phyloP scores from a whole-genome alignment of 2,113 vertebrate genomes.

The Protobothrops flavoviridis region DNA sequence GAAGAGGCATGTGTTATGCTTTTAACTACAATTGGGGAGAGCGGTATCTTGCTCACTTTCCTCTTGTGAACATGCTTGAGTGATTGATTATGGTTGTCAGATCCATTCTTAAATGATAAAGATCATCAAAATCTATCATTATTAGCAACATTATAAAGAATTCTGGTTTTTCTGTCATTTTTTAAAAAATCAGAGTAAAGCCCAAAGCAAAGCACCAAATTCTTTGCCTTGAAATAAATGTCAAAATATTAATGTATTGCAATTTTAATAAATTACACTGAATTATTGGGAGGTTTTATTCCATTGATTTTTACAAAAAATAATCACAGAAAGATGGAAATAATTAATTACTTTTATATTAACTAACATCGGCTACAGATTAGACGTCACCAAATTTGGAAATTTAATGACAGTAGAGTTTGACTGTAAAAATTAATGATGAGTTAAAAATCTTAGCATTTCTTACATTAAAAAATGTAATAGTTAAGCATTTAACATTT shows the following conservation, averaged over 20 bases:
- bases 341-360: background rate
- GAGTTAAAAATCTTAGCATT: rapidly evolving
- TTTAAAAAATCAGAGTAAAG: background rate
- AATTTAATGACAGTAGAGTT: constrained; percentile 20
- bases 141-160: background rate
- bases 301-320: constrained; percentile 43
- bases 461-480: constrained; percentile 22
- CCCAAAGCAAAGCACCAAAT: constrained; percentile 28
- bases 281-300: constrained; percentile 12
- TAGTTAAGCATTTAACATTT: constrained; percentile 48
- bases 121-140: background rate
- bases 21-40: background rate
- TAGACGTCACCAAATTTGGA: background rate
- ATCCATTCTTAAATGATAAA: background rate
- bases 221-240: constrained; percentile 54
- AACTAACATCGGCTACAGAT: background rate
- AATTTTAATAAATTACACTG: constrained; percentile 24
- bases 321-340: background rate
- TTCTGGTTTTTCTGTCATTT: background rate
- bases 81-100: background rate
- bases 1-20: background rate
- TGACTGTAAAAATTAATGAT: constrained; percentile 20
- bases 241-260: constrained; percentile 17
- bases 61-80: background rate
- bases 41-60: background rate